Percentiles rank a stretch among this genome's conserved stretches.
Evolutionary conservation across 2,113 vertebrate species (phyloP).

Genomic region (Cygnus atratus): DNA sequence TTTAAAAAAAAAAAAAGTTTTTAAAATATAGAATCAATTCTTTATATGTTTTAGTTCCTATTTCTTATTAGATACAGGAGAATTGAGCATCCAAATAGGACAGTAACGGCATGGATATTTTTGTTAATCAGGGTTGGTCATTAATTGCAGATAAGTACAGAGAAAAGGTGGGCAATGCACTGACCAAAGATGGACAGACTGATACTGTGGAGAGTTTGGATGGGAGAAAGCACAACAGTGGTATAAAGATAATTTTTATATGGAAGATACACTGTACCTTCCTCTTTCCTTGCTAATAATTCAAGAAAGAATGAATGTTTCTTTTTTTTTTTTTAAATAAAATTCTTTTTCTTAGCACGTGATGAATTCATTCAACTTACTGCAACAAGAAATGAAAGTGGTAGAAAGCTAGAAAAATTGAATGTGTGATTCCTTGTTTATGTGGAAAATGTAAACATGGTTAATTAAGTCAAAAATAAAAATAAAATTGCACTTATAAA

Average conservation of each 20-base stretch:
- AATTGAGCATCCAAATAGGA: background rate
- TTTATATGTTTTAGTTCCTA: background rate
- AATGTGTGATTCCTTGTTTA: background rate
- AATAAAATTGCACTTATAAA: background rate
- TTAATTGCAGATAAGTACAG: background rate
- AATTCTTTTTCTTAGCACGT: background rate
- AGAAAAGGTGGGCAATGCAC: background rate
- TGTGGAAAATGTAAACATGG: background rate
- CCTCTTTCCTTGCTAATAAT: background rate
- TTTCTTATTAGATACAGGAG: background rate
- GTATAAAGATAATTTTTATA: background rate
- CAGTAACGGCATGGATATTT: background rate
- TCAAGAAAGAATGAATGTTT: background rate
- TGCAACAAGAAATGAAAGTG: background rate
- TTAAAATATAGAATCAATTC: background rate
- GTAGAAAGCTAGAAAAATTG: background rate
- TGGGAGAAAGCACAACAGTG: background rate
- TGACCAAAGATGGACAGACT: background rate
- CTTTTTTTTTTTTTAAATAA: background rate
- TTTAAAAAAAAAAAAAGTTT: too few relatives aligned
- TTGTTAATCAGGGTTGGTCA: accelerated
- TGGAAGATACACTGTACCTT: background rate
- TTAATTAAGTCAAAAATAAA: background rate
- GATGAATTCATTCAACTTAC: background rate
- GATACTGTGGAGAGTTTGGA: background rate